Percentiles rank a stretch among this genome's conserved stretches.
Evolutionary conservation across 2,113 vertebrate species (phyloP).

Genomic region (Thinocorus orbignyianus): DNA sequence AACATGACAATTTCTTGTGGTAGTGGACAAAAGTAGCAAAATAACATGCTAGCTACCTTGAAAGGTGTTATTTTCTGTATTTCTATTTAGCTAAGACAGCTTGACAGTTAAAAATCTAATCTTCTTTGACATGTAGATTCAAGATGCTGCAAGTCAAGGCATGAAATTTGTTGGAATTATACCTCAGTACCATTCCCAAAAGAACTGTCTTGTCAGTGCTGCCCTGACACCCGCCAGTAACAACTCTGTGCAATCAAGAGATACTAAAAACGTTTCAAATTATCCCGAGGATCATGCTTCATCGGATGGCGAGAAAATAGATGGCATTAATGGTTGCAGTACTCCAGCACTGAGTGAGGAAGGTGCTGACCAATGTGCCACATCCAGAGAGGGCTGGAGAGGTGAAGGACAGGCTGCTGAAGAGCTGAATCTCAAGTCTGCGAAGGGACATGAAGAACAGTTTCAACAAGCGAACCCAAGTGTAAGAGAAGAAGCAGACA

Average conservation of each 20-base stretch:
- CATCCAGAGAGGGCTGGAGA: neutral
- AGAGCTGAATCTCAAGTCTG: neutral
- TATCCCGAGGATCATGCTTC: conserved; percentile 20
- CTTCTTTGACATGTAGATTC: conserved; percentile 82
- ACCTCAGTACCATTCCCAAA: conserved; percentile 80
- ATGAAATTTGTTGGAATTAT: conserved; percentile 92
- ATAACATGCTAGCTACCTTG: neutral
- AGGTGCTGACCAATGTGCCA: neutral
- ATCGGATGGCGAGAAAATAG: neutral
- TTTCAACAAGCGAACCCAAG: neutral
- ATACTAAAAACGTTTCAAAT: conserved; percentile 28
- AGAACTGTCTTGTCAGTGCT: conserved; percentile 55
- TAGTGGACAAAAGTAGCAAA: conserved; percentile 51
- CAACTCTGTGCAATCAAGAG: conserved; percentile 65
- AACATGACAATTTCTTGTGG: neutral
- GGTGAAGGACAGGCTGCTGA: conserved; percentile 27
- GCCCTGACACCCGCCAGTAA: conserved; percentile 72
- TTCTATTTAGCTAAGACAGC: conserved; percentile 33
- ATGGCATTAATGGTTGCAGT: conserved; percentile 5
- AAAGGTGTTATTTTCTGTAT: conserved; percentile 51
- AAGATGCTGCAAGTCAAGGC: conserved; percentile 91
- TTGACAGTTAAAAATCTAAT: conserved; percentile 68
- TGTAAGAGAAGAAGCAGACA: conserved; percentile 5
- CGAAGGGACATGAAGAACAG: neutral
- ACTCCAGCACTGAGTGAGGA: neutral